Conservation (phyloP, 2,113 vertebrate genomes). For the Calonectris borealis region DNA sequence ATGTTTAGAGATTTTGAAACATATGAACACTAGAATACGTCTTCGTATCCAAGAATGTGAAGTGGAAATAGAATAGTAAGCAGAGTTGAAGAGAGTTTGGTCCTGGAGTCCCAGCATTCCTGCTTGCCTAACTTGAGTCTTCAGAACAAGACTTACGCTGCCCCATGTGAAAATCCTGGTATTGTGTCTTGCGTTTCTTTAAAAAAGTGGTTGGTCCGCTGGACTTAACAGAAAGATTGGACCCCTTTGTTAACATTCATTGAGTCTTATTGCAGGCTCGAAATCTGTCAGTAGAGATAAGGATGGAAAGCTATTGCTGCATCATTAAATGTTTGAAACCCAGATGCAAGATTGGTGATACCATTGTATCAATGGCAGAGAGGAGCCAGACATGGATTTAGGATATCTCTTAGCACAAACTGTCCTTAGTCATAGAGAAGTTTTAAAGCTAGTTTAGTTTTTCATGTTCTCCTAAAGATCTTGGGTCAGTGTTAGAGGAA, state of each 20-base stretch:
- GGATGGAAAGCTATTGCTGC: not conserved
- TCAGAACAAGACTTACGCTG: not conserved
- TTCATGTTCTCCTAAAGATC: not conserved
- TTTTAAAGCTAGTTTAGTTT: not conserved
- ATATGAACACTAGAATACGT: not conserved
- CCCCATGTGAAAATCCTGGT: not conserved
- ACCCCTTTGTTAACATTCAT: not conserved
- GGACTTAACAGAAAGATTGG: not conserved
- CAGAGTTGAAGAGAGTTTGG: not conserved
- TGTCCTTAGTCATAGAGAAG: not conserved
- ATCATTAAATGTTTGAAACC: not conserved
- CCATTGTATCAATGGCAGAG: not conserved
- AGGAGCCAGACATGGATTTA: not conserved
- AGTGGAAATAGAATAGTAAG: not conserved
- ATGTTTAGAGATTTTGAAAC: not conserved
- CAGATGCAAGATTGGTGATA: not conserved
- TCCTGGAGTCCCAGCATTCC: not conserved
- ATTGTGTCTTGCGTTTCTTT: not conserved
- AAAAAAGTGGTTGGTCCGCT: rapidly evolving
- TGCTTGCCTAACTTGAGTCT: not conserved
- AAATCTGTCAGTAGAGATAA: not conserved
- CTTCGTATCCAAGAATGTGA: not conserved
- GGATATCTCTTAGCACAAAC: not conserved
- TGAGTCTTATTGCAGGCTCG: not conserved
- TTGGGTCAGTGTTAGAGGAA: not conserved